These are phyloP conservation scores for Onychostoma macrolepis DNA, from an alignment of 2,113 vertebrate species.

Conservation along the genomic window DNA sequence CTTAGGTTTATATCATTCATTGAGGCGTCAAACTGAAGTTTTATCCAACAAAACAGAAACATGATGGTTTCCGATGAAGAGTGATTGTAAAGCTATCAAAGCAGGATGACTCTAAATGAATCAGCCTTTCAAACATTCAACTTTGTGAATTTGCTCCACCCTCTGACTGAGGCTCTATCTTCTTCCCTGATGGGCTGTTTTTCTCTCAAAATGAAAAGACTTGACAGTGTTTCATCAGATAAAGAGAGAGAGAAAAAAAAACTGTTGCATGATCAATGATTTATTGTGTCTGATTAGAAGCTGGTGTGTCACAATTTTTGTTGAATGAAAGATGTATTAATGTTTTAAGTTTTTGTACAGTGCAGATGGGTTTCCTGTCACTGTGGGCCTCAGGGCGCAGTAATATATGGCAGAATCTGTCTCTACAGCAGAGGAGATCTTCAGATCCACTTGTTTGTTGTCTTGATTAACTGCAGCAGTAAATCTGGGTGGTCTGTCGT, in stretches of 20 bases:
- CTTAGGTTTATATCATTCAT: background rate
- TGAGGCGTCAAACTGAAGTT: background rate
- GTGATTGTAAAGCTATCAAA: background rate
- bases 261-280: background rate
- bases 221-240: background rate
- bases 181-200: background rate
- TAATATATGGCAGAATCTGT: constrained; percentile 56
- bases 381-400: constrained; percentile 53
- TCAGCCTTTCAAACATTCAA: background rate
- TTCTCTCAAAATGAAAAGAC: background rate
- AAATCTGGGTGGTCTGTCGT: background rate
- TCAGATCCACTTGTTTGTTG: constrained; percentile 34
- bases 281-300: background rate
- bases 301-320: background rate
- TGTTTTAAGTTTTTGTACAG: constrained; percentile 48
- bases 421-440: constrained; percentile 37
- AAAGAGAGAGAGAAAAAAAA: background rate
- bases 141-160: background rate
- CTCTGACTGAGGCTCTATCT: background rate
- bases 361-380: constrained; percentile 18
- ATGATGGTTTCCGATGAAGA: background rate
- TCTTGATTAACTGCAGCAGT: background rate
- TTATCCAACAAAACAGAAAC: background rate
- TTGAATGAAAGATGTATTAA: background rate
- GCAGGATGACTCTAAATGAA: background rate